Conservation (phyloP, 2,888 invertebrate species). For the Trissolcus japonicus region DNA sequence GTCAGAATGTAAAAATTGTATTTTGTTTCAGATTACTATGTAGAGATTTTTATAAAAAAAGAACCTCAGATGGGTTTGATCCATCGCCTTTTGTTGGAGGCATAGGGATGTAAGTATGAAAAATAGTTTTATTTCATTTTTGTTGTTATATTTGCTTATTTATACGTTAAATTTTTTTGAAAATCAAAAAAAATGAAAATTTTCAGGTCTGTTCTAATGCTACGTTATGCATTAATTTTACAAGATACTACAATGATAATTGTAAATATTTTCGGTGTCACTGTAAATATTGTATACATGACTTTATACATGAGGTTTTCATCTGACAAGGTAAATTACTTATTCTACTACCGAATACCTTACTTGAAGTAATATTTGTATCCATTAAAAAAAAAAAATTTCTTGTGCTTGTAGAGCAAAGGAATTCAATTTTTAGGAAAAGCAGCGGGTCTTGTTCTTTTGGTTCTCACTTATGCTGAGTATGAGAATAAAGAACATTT, state of each 20-base stretch:
- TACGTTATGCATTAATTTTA: slow-evolving; percentile 86
- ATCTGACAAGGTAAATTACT: slow-evolving; percentile 73
- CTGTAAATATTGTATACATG: slow-evolving; percentile 83
- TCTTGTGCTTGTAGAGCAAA: slow-evolving; percentile 58
- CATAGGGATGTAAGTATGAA: slow-evolving; percentile 83
- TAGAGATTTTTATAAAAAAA: slow-evolving; percentile 84
- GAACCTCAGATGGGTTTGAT: slow-evolving; percentile 81
- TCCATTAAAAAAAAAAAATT: background rate
- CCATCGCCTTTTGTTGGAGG: slow-evolving; percentile 87
- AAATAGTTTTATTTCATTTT: background rate
- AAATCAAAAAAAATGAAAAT: too few relatives aligned
- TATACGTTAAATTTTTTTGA: too few relatives aligned
- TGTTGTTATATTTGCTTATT: too few relatives aligned
- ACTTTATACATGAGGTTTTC: slow-evolving; percentile 83
- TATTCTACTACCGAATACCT: background rate
- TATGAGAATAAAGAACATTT: slow-evolving; percentile 82
- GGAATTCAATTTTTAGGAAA: slow-evolving; percentile 75
- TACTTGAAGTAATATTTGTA: background rate
- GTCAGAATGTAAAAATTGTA: background rate
- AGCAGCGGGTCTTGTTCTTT: slow-evolving; percentile 79
- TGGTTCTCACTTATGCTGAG: slow-evolving; percentile 81
- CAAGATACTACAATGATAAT: slow-evolving; percentile 86
- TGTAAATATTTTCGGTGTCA: slow-evolving; percentile 86
- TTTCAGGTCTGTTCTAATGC: slow-evolving; percentile 85
- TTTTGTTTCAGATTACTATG: slow-evolving; percentile 79